Evolutionary conservation across 2,797 vertebrate species (phyloP).

Genomic region (Tapera naevia): DNA sequence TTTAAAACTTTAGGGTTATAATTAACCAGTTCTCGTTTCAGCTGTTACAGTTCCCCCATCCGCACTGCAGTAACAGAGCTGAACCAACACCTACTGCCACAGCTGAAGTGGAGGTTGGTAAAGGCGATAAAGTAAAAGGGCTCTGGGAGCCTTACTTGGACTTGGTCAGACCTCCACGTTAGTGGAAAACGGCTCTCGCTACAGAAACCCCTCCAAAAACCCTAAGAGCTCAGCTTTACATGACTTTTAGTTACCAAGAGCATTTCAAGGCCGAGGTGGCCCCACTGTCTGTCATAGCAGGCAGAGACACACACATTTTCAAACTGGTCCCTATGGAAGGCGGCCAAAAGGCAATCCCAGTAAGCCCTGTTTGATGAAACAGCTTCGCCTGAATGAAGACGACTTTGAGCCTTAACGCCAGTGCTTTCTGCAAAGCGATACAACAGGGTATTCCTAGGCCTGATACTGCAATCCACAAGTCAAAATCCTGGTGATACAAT

Average conservation of each 20-base stretch:
- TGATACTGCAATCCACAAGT: background rate
- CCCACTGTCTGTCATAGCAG: fast-evolving
- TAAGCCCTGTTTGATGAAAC: background rate
- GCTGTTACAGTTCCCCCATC: background rate
- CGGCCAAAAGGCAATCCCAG: background rate
- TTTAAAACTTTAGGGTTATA: background rate
- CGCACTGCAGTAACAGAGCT: background rate
- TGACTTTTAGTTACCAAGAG: background rate
- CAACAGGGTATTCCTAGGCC: background rate
- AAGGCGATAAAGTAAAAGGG: background rate
- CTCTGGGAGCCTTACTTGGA: background rate
- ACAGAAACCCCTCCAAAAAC: background rate
- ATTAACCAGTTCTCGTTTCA: background rate
- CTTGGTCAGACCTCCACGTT: background rate
- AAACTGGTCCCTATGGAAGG: background rate
- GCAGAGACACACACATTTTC: background rate
- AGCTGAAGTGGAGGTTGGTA: too few species aligned
- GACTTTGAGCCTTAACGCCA: background rate
- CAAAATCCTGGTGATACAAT: background rate
- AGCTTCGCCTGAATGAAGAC: background rate
- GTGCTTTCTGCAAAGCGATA: background rate
- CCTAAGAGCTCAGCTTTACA: background rate
- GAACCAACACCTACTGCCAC: background rate
- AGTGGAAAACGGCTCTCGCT: background rate
- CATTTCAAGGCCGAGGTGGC: background rate